phyloP scores from a whole-genome alignment of 2,888 invertebrate species.

The Choreutis nemorana region DNA sequence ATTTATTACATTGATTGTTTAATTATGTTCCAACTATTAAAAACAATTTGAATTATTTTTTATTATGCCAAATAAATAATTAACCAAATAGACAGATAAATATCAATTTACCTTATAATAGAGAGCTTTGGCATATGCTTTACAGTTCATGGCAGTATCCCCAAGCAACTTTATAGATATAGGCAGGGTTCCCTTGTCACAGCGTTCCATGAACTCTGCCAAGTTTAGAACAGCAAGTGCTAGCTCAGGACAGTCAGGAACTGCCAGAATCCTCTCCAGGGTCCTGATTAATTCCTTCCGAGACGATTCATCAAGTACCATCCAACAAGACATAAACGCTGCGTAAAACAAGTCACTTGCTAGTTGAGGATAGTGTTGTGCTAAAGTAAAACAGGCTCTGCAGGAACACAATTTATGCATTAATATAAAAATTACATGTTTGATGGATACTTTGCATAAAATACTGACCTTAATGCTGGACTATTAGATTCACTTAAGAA shows the following conservation, averaged over 20 bases:
- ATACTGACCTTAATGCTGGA: slow-evolving; percentile 77
- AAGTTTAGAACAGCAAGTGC: slow-evolving; percentile 95
- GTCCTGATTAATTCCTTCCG: slow-evolving; percentile 86
- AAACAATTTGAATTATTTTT: slow-evolving; percentile 2
- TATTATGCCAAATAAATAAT: slow-evolving; percentile 1
- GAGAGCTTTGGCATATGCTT: slow-evolving; percentile 74
- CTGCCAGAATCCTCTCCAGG: slow-evolving; percentile 85
- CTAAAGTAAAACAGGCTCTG: slow-evolving; percentile 89
- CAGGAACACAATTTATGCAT: slow-evolving; percentile 9
- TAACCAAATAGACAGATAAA: not conserved
- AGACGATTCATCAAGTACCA: slow-evolving; percentile 83
- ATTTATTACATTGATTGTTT: slow-evolving; percentile 5
- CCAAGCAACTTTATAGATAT: slow-evolving; percentile 88
- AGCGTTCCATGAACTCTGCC: slow-evolving; percentile 99
- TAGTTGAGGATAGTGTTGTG: slow-evolving; percentile 92
- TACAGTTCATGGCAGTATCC: slow-evolving; percentile 91
- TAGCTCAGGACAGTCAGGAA: slow-evolving; percentile 93
- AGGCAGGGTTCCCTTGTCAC: slow-evolving; percentile 94
- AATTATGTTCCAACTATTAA: slow-evolving; percentile 1
- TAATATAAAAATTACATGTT: not conserved
- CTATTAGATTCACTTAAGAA: slow-evolving; percentile 94
- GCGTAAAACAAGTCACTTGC: slow-evolving; percentile 96
- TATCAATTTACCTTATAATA: slow-evolving; percentile 59
- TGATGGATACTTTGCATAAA: not conserved
- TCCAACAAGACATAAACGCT: slow-evolving; percentile 99